A percentile compares a stretch with the other conserved stretches of the same genome.
Evolutionary conservation across 1,140 invertebrate species (phyloP).

Genomic region (Sycobia sp.): DNA sequence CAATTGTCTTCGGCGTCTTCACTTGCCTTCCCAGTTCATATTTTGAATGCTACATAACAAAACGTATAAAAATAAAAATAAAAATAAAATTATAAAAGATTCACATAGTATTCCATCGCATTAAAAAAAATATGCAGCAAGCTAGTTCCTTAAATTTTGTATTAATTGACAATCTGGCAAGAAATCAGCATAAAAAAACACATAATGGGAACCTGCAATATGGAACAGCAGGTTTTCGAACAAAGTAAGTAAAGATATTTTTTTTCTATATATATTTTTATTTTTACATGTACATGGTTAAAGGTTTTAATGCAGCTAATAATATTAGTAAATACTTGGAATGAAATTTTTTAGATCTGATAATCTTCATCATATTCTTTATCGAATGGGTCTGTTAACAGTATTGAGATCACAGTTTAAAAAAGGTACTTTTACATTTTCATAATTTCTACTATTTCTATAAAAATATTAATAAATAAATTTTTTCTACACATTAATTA

Average conservation of each 20-base stretch:
- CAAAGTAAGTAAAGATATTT: constrained; percentile 58
- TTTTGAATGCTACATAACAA: too few relatives aligned
- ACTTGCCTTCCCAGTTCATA: too few relatives aligned
- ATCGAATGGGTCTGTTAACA: constrained; percentile 89
- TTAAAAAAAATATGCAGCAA: too few relatives aligned
- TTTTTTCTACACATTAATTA: too few relatives aligned
- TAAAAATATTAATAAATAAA: constrained; percentile 7
- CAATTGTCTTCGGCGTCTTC: too few relatives aligned
- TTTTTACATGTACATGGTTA: neutral
- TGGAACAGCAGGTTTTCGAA: constrained; percentile 76
- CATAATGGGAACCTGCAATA: constrained; percentile 61
- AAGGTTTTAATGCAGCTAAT: neutral
- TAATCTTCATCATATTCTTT: constrained; percentile 85
- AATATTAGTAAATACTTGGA: neutral
- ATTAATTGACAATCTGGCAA: constrained; percentile 30
- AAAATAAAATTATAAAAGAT: too few relatives aligned
- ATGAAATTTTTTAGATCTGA: constrained; percentile 71
- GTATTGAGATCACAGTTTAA: constrained; percentile 82
- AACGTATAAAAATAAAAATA: too few relatives aligned
- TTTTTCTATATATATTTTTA: constrained; percentile 1
- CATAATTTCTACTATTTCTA: constrained; percentile 3
- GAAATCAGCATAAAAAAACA: constrained; percentile 34
- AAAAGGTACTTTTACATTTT: constrained; percentile 67
- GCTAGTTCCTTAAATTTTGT: constrained; percentile 21
- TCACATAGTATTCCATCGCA: too few relatives aligned